Evolutionary conservation across 2,797 vertebrate genomes (phyloP), one percentile per base, ranked within the genome.

Genomic region (Podarcis lilfordi): DNA sequence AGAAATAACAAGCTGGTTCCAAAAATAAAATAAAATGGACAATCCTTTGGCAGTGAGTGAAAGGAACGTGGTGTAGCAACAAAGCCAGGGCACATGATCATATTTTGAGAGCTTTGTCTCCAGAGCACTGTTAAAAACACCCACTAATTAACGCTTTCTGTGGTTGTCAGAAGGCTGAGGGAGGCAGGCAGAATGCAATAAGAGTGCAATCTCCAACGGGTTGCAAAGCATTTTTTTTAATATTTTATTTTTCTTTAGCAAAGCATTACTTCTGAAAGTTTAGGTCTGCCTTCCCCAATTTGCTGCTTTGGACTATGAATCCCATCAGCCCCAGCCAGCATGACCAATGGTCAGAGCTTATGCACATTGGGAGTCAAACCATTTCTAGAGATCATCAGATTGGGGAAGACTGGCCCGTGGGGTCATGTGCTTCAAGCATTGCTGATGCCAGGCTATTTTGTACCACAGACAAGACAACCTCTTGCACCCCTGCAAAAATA

Each of bases 111-210:
- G 0, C 71, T 68, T 83, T 2, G 61, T 8, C 43, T 55, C 40
- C 21, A 29, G 15, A 23, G 5, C 21, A 66, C 27, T 13, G 7
- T 10, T 2, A 15, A 19, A 50, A 40, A 66, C 23, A 10, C 4
- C 61, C 27, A 15, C 50, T 25, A 3, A 27, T 8, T 0, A 0
- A 5, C 64, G 69, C 89, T 66, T 1, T 0, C 2, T 32, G 19
- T 50, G 23, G 50, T 35, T 68, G 17, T 82, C 5, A 37, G 2
- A 40, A 32, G 37, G 25, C 35, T 6, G 11, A 15, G 40, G 66
- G 2, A 0, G 1, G 61, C 61, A 0, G 23, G 75, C 32, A 43
- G 5, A 6, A 82, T 69, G 17, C 1, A 2, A 10, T 66, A 23
- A 5, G 6, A 19, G n/a, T 9, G 8, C 61, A 68, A 23, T 3